Conservation (phyloP, 2,113 vertebrate species). For the Corydoras sp. region DNA sequence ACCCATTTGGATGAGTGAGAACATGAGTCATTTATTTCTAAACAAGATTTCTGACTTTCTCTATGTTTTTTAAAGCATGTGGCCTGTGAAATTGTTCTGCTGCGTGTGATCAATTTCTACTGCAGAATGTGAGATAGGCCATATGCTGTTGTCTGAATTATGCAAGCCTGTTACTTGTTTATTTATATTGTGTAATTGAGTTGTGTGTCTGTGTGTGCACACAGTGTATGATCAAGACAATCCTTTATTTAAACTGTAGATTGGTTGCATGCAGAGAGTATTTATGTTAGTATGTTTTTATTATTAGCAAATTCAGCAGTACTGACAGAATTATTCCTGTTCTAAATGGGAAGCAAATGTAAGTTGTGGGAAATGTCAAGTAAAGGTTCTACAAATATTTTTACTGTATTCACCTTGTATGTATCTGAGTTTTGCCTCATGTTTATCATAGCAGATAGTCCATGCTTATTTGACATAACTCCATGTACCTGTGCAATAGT, state of each 20-base stretch:
- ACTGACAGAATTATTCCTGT: not conserved
- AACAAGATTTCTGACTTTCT: slow-evolving; percentile 36
- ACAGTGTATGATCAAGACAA: not conserved
- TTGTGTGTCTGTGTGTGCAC: slow-evolving; percentile 27
- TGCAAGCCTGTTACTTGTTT: slow-evolving; percentile 36
- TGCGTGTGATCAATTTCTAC: slow-evolving; percentile 26
- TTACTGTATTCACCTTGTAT: no score
- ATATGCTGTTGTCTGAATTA: slow-evolving; percentile 33
- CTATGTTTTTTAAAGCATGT: slow-evolving; percentile 27
- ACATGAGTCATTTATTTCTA: slow-evolving; percentile 28
- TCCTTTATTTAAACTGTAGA: not conserved
- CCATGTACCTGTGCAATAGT: not conserved
- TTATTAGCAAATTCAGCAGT: not conserved
- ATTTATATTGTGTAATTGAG: slow-evolving; percentile 37
- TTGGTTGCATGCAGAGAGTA: not conserved
- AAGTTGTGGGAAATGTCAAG: no score
- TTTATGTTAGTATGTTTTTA: not conserved
- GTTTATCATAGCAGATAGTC: no score
- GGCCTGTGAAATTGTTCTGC: slow-evolving; percentile 28
- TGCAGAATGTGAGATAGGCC: slow-evolving; percentile 39
- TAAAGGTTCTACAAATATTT: no score
- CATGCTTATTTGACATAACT: no score
- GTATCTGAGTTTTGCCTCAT: no score
- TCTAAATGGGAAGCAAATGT: not conserved
- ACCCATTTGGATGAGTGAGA: slow-evolving; percentile 15